Conservation (phyloP, 2,797 vertebrate genomes). For the Typhlichthys eigenmanni region DNA sequence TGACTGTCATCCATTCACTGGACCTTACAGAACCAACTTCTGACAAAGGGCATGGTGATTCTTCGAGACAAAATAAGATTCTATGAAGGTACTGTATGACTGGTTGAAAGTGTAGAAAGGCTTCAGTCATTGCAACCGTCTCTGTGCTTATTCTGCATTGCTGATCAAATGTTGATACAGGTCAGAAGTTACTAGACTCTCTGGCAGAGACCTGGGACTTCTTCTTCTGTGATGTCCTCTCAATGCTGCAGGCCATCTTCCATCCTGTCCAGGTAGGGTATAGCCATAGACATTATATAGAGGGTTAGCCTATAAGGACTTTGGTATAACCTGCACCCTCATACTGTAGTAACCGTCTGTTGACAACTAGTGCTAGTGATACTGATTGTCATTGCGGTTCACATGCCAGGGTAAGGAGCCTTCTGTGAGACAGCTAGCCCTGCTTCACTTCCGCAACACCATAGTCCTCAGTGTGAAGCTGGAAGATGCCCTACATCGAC, state of each 20-base stretch:
- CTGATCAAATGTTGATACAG: constrained; percentile 64
- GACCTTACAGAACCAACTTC: constrained; percentile 88
- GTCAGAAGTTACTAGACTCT: constrained; percentile 96
- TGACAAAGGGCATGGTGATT: constrained; percentile 99
- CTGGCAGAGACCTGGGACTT: constrained; percentile 99
- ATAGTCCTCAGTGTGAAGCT: constrained; percentile 94
- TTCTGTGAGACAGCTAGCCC: constrained; percentile 90
- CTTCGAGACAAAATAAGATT: constrained; percentile 96
- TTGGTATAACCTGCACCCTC: not conserved
- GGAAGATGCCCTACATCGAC: constrained; percentile 91
- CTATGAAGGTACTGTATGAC: constrained; percentile 87
- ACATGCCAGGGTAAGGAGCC: constrained; percentile 91
- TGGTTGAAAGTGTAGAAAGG: not conserved
- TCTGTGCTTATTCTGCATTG: not conserved
- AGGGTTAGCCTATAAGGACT: no score
- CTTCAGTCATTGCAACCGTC: not conserved
- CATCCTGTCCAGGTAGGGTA: constrained; percentile 90
- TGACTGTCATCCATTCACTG: constrained; percentile 12
- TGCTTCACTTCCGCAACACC: constrained; percentile 95
- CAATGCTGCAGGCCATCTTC: constrained; percentile 97
- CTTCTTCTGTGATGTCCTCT: constrained; percentile 95
- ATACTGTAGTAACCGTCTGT: no score
- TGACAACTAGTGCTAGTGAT: no score
- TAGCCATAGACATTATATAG: no score
- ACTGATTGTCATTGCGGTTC: not conserved